Conservation (phyloP, 64 coral and sea anemone genomes). For the Actinia tenebrosa region DNA sequence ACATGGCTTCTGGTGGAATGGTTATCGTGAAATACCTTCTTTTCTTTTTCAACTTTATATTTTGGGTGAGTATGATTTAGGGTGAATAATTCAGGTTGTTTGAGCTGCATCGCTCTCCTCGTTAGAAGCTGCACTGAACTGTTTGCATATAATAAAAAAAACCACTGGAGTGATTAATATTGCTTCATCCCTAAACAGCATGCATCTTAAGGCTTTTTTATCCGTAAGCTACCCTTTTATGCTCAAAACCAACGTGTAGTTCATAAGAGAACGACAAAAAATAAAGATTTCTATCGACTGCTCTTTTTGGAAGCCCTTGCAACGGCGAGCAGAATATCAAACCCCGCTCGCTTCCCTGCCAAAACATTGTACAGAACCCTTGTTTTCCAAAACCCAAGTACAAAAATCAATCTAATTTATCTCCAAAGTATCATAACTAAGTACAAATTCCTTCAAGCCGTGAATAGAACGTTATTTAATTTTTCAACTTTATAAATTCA, state of each 20-base stretch:
- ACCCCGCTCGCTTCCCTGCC: neutral
- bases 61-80: conserved; percentile 66
- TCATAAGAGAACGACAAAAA: neutral
- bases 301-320: neutral
- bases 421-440: neutral
- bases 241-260: neutral
- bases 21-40: conserved; percentile 78
- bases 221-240: neutral
- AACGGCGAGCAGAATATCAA: neutral
- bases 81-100: neutral
- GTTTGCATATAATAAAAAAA: neutral
- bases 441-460: neutral
- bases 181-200: neutral
- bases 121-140: neutral
- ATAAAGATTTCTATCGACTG: neutral
- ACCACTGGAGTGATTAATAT: neutral
- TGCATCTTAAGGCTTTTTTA: neutral
- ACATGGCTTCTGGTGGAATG: conserved; percentile 90
- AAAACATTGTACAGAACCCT: neutral
- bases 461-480: neutral
- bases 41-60: conserved; percentile 83
- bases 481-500: neutral
- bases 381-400: neutral
- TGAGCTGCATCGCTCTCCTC: neutral
- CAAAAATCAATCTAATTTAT: neutral